phyloP scores from a whole-genome alignment of 2,888 invertebrate species.

The Lasioglossum marginatum region DNA sequence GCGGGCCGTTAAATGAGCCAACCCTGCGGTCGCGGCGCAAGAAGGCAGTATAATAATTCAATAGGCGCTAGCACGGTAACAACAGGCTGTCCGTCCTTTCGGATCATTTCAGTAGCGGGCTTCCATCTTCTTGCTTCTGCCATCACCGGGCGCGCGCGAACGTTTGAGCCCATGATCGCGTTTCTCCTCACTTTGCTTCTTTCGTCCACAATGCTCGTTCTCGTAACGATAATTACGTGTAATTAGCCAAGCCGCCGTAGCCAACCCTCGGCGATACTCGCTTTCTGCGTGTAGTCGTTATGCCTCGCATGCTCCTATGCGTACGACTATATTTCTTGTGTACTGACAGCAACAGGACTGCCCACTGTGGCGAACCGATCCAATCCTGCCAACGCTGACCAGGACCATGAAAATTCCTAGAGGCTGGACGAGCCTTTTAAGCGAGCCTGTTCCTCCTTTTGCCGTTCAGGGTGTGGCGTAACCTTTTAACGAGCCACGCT shows the following conservation, averaged over 20 bases:
- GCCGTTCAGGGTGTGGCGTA: neutral
- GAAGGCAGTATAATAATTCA: slow-evolving; percentile 52
- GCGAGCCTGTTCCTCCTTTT: neutral
- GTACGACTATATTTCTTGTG: slow-evolving; percentile 76
- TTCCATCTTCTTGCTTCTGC: slow-evolving; percentile 19
- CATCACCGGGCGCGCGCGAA: neutral
- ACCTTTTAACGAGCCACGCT: neutral
- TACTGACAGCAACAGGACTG: slow-evolving; percentile 72
- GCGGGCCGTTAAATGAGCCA: slow-evolving; percentile 29
- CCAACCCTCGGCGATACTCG: slow-evolving; percentile 67
- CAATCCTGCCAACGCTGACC: slow-evolving; percentile 42
- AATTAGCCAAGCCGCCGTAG: slow-evolving; percentile 66
- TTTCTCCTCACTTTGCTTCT: slow-evolving; percentile 17
- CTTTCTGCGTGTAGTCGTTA: slow-evolving; percentile 68
- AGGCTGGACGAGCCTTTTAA: slow-evolving; percentile 25
- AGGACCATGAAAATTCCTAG: slow-evolving; percentile 48
- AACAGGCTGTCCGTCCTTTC: slow-evolving; percentile 43
- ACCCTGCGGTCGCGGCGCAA: slow-evolving; percentile 14
- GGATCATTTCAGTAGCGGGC: slow-evolving; percentile 61
- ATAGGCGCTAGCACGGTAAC: slow-evolving; percentile 55
- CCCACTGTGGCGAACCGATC: slow-evolving; percentile 66
- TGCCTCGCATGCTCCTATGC: slow-evolving; percentile 71
- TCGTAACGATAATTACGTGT: slow-evolving; percentile 71
- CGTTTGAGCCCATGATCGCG: neutral
- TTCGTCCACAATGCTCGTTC: slow-evolving; percentile 28